Evolutionary conservation across 2,888 invertebrate species (phyloP), one percentile per base, ranked within the genome.

Genomic region (Molorchus minor): DNA sequence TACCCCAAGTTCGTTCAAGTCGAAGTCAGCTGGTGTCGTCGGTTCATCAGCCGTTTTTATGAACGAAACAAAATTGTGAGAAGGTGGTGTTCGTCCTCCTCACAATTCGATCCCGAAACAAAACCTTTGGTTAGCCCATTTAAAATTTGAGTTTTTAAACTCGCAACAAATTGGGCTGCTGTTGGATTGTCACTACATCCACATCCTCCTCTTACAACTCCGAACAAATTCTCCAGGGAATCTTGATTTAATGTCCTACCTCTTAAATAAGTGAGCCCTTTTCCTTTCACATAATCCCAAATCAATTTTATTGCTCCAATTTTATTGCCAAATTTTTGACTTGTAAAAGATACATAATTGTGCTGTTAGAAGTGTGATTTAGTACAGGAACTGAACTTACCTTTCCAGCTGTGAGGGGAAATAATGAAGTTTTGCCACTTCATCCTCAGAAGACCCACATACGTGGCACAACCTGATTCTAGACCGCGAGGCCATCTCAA

Each of bases 181-280:
- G 64, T 62, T 8, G 62, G 64, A 46, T 69, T 67, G 17, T 67
- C 67, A n/a, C 33, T 38, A 35, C 53, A 46, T 8, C 68, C 68
- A 55, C 67, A 65, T 4, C 65, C 58, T 36, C 33, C 45, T 40
- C 65, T 57, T 35, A 68, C 41, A 17, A 16, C 30, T 1, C 62
- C 63, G 40, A 65, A 67, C 17, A 68, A 45, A 43, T 68, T 67
- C 44, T 67, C 68, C 8, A 67, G 45, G 2, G 55, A 3, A 55
- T 68, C 67, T 43, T 68, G 67, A 54, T 68, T 68, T n/a, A 64
- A 30, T 8, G 56, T 51, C 10, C 68, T 55, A 12, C 56, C 51
- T 5, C 54, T 30, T 10, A 60, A 30, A 29, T 25, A 56, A 8
- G 20, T 16, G 3, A 62, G n/a, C 15, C 49, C 45, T 29, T 52